These are phyloP conservation scores for Epinotia nisella DNA, from an alignment of 2,888 invertebrate genomes.

Conservation along the genomic window DNA sequence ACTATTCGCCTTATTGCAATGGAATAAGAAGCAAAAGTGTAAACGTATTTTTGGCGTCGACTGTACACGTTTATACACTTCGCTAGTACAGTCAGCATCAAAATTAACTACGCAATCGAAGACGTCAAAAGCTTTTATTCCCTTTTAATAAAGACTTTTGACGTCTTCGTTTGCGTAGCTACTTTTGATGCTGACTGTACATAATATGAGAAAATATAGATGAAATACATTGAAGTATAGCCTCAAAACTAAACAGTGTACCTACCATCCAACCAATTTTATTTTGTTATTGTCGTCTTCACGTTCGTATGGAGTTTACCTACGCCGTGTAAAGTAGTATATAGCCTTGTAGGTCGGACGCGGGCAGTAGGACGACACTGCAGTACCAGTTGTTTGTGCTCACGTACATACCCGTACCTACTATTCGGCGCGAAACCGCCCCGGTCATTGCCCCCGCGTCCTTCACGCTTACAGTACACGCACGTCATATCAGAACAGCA, in stretches of 20 bases:
- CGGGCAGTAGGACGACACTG: conserved; percentile 54
- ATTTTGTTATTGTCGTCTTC: background rate
- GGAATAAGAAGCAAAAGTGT: too few species aligned
- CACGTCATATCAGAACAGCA: conserved; percentile 54
- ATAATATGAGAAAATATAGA: too few species aligned
- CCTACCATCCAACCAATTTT: background rate
- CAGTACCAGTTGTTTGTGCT: conserved; percentile 38
- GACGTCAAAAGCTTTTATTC: too few species aligned
- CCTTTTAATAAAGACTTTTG: too few species aligned
- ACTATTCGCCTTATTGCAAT: too few species aligned
- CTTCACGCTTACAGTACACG: conserved; percentile 59
- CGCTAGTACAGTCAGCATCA: too few species aligned
- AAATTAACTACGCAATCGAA: too few species aligned
- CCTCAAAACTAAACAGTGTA: background rate
- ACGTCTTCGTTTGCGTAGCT: too few species aligned
- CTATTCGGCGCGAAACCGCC: conserved; percentile 58
- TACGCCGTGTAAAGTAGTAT: conserved; percentile 3
- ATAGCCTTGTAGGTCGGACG: conserved; percentile 50
- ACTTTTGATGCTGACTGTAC: too few species aligned
- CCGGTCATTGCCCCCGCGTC: conserved; percentile 59
- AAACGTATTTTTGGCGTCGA: too few species aligned
- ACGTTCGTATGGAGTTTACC: background rate
- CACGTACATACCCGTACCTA: conserved; percentile 48
- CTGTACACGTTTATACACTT: background rate
- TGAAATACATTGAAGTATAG: too few species aligned